Percentiles rank a stretch among this genome's conserved stretches.
Conservation (phyloP, 2,113 vertebrate species). For the Campylorhamphus procurvoides region DNA sequence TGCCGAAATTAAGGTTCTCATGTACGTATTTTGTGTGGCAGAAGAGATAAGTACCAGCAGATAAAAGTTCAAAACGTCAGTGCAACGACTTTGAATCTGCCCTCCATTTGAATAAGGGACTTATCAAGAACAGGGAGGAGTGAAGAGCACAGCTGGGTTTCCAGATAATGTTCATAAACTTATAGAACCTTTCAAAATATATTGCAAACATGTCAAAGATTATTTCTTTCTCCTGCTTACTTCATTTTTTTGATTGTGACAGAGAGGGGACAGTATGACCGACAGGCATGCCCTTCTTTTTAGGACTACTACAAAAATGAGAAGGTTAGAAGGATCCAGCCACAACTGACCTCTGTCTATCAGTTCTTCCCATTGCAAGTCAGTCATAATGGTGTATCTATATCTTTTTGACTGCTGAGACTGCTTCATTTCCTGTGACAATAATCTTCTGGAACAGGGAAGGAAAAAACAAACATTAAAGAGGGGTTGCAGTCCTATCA, state of each 20-base stretch:
- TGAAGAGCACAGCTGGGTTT: slow-evolving; percentile 25
- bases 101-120: background rate
- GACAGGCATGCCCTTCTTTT: background rate
- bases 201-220: background rate
- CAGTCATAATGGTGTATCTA: background rate
- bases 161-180: slow-evolving; percentile 61
- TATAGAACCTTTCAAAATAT: slow-evolving; percentile 12
- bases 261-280: background rate
- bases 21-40: background rate
- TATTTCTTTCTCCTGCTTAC: background rate
- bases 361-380: background rate
- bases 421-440: slow-evolving; percentile 15
- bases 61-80: slow-evolving; percentile 50
- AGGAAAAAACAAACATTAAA: slow-evolving; percentile 12
- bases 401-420: slow-evolving; percentile 5
- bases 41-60: slow-evolving; percentile 20
- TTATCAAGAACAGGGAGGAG: slow-evolving; percentile 18
- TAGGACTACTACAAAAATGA: background rate
- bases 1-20: slow-evolving; percentile 22
- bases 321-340: background rate
- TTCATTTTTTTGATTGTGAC: background rate
- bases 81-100: background rate
- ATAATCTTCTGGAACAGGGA: background rate
- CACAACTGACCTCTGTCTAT: background rate
- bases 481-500: background rate